These are phyloP conservation scores for Trachythela sp. DNA, from an alignment of 64 coral and sea anemone species.

Conservation along the genomic window DNA sequence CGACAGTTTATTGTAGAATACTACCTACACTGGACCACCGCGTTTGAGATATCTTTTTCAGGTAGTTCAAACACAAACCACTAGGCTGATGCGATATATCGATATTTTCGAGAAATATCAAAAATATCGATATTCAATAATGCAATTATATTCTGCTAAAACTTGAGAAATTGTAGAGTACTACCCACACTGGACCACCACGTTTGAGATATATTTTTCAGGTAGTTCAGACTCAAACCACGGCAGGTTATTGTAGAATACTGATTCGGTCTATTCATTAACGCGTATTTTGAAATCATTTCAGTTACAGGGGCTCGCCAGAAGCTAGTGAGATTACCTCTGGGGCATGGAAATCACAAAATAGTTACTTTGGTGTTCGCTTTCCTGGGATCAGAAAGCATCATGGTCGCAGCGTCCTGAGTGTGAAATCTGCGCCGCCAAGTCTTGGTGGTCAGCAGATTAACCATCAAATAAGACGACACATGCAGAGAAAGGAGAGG, in stretches of 20 bases:
- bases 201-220: no score
- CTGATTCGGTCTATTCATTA: not conserved
- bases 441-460: conserved; percentile 49
- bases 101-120: no score
- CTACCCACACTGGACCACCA: no score
- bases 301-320: not conserved
- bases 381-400: conserved; percentile 66
- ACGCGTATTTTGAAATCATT: not conserved
- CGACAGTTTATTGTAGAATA: no score
- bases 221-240: no score
- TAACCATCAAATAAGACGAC: conserved; percentile 68
- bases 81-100: no score
- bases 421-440: conserved; percentile 68
- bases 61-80: no score
- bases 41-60: no score
- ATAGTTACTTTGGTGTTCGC: conserved; percentile 78
- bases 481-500: conserved; percentile 92
- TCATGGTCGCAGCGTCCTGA: conserved; percentile 16
- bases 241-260: not conserved
- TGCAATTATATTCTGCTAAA: no score
- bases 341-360: conserved; percentile 75
- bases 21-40: no score
- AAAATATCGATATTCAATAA: no score
- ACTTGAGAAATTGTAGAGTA: no score
- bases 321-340: conserved; percentile 32